Conservation (phyloP, 2,888 invertebrate genomes). For the Minunthozetes semirufus region DNA sequence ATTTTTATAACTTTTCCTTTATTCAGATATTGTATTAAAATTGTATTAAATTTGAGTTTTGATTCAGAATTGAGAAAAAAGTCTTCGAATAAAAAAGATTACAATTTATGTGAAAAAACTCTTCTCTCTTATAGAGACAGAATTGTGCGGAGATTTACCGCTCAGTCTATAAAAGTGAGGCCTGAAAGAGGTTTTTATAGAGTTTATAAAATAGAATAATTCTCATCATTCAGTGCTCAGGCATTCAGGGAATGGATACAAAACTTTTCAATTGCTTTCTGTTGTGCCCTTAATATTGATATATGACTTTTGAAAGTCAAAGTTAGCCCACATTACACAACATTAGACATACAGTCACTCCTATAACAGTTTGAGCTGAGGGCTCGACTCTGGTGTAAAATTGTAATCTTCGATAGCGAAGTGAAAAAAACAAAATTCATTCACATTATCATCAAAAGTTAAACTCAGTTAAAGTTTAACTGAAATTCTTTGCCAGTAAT, state of each 20-base stretch:
- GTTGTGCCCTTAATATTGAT: conserved; percentile 5
- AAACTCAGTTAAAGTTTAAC: no score
- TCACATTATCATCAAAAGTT: neutral
- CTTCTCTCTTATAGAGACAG: no score
- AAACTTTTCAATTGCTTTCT: conserved; percentile 6
- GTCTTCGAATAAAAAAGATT: no score
- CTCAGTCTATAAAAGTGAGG: no score
- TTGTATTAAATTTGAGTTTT: neutral
- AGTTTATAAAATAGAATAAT: neutral
- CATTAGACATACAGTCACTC: conserved; percentile 2
- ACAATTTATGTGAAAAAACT: no score
- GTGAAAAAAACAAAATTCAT: neutral
- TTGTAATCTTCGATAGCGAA: no score
- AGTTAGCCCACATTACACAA: neutral
- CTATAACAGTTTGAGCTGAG: neutral
- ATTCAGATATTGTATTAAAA: neutral
- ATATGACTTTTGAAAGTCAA: conserved; percentile 1
- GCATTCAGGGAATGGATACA: neutral
- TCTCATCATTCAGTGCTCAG: conserved; percentile 1
- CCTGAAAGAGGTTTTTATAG: no score
- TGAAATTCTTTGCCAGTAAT: neutral
- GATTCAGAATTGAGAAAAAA: no score
- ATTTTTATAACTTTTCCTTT: neutral
- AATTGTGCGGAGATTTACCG: no score
- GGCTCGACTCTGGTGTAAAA: neutral